Evolutionary conservation across 2,113 vertebrate species (phyloP).

Genomic region (Sylvilagus bachmani): DNA sequence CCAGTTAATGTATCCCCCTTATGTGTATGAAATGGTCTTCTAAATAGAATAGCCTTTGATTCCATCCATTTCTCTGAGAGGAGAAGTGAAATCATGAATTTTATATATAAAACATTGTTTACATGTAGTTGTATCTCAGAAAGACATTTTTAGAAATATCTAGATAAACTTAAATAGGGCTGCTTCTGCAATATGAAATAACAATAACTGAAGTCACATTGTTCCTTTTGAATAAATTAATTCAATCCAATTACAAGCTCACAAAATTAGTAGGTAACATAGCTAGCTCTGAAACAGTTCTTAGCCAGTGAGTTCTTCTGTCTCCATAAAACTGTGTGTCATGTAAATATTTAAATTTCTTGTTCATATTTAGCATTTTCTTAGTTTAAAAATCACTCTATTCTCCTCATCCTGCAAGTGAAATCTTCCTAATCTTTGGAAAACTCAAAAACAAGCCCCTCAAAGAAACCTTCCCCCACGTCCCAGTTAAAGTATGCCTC

Average conservation of each 20-base stretch:
- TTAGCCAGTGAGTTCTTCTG: background rate
- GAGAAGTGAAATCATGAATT: background rate
- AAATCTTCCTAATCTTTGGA: slow-evolving; percentile 36
- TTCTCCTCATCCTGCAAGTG: slow-evolving; percentile 14
- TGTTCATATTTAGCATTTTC: slow-evolving; percentile 7
- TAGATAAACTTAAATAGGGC: background rate
- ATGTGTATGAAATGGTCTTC: background rate
- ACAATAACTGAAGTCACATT: background rate
- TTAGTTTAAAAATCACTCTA: slow-evolving; percentile 7
- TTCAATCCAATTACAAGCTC: slow-evolving; percentile 34
- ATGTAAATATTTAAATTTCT: background rate
- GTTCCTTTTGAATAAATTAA: background rate
- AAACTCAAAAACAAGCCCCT: slow-evolving; percentile 25
- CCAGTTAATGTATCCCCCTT: background rate
- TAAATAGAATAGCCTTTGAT: slow-evolving; percentile 39
- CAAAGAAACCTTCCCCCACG: background rate
- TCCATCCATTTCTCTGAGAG: background rate
- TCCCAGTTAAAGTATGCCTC: background rate
- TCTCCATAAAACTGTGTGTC: background rate
- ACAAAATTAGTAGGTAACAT: background rate
- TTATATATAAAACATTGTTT: background rate
- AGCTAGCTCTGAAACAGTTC: background rate
- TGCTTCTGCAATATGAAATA: slow-evolving; percentile 25
- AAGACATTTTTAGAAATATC: background rate
- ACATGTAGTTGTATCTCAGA: background rate